phyloP scores from a whole-genome alignment of 2,888 invertebrate species.

The Orchesellides sinensis region DNA sequence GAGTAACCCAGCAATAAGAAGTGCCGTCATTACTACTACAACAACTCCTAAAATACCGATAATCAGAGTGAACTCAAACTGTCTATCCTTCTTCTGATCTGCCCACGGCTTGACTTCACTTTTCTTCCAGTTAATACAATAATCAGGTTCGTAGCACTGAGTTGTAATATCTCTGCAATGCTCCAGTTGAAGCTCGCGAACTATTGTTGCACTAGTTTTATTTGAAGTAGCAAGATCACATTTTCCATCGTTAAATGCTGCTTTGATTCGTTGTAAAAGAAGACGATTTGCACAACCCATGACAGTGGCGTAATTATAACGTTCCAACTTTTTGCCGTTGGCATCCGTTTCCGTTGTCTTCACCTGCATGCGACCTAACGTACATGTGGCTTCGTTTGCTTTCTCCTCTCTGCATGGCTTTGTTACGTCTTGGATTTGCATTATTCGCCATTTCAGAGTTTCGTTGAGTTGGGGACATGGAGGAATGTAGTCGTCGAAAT shows the following conservation, averaged over 20 bases:
- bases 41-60: conserved; percentile 66
- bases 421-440: conserved; percentile 44
- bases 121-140: conserved; percentile 55
- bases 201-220: background rate
- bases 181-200: conserved; percentile 65
- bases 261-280: conserved; percentile 48
- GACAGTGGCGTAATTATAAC: conserved; percentile 68
- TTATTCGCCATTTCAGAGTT: conserved; percentile 54
- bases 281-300: conserved; percentile 69
- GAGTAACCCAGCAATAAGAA: conserved; percentile 63
- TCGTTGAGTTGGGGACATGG: conserved; percentile 66
- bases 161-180: conserved; percentile 63
- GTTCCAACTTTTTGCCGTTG: background rate
- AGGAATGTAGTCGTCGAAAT: conserved; percentile 59
- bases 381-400: conserved; percentile 66
- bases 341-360: conserved; percentile 25
- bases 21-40: conserved; percentile 54
- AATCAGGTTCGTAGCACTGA: conserved; percentile 62
- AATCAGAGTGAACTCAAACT: conserved; percentile 61
- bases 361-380: conserved; percentile 67
- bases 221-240: conserved; percentile 46
- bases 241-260: conserved; percentile 8
- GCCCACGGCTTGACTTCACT: conserved; percentile 67
- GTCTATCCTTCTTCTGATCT: background rate
- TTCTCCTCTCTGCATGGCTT: conserved; percentile 35